These are phyloP conservation scores for Paratilapia polleni DNA, from an alignment of 2,113 vertebrate genomes.

Conservation along the genomic window DNA sequence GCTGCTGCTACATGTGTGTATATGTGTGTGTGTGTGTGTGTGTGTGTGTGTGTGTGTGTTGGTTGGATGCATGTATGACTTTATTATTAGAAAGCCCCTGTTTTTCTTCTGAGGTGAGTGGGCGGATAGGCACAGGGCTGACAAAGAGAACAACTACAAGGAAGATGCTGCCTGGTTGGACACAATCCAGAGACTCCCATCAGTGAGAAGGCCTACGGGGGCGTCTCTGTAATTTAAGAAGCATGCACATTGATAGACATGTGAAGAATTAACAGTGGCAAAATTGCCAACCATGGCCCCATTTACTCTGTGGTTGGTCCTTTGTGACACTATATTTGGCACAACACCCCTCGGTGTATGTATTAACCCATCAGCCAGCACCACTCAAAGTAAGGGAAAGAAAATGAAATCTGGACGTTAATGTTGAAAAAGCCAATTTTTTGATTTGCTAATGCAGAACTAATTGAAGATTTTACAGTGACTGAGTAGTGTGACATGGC, in stretches of 20 bases:
- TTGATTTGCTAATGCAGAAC: conserved; percentile 62
- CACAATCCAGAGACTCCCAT: conserved; percentile 66
- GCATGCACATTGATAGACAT: conserved; percentile 67
- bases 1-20: background rate
- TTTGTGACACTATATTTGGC: conserved; percentile 41
- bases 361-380: conserved; percentile 3
- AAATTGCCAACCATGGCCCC: conserved; percentile 58
- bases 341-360: background rate
- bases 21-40: conserved; percentile 16
- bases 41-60: conserved; percentile 22
- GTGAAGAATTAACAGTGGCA: conserved; percentile 56
- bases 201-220: conserved; percentile 56
- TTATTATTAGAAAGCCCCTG: conserved; percentile 56
- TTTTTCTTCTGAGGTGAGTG: conserved; percentile 40
- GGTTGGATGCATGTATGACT: background rate
- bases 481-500: conserved; percentile 7
- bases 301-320: conserved; percentile 47
- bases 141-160: conserved; percentile 32
- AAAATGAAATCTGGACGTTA: conserved; percentile 25
- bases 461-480: conserved; percentile 42
- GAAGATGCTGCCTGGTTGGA: conserved; percentile 64
- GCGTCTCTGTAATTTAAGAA: conserved; percentile 66
- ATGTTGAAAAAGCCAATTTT: conserved; percentile 47
- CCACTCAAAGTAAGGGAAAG: conserved; percentile 15
- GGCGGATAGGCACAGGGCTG: conserved; percentile 21